Percentiles rank a stretch among this genome's conserved stretches.
Evolutionary conservation across 2,797 vertebrate genomes (phyloP).

Genomic region (Martes flavigula): DNA sequence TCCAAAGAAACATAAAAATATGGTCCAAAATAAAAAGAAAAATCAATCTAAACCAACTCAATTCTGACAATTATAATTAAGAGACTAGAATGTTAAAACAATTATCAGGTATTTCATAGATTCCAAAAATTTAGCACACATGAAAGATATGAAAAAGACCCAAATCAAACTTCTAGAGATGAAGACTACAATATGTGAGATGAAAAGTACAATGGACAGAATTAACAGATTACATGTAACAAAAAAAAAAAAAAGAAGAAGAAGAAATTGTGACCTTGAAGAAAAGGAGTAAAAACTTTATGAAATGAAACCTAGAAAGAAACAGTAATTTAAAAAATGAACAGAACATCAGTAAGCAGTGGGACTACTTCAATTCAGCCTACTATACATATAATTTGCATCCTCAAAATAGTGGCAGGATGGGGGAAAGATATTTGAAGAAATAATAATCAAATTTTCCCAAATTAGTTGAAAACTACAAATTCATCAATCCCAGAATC

Average conservation of each 20-base stretch:
- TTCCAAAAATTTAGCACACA: background rate
- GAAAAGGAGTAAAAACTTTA: background rate
- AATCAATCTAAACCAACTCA: background rate
- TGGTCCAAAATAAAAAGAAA: background rate
- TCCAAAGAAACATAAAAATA: background rate
- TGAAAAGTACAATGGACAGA: background rate
- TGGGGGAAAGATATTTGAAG: background rate
- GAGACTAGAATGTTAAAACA: background rate
- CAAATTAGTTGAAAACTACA: background rate
- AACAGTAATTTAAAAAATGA: background rate
- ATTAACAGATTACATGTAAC: background rate
- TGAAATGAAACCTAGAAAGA: slow-evolving; percentile 26
- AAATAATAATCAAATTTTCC: background rate
- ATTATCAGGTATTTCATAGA: background rate
- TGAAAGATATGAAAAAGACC: background rate
- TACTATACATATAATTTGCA: background rate
- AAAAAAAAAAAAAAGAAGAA: background rate
- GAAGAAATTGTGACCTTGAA: background rate
- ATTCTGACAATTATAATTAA: background rate
- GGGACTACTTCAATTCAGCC: background rate
- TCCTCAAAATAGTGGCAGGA: background rate
- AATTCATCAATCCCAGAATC: background rate
- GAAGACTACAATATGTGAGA: background rate
- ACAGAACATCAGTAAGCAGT: background rate
- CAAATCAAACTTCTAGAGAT: background rate